phyloP scores from a whole-genome alignment of 2,888 invertebrate genomes.

The Drosophila aldrichi region DNA sequence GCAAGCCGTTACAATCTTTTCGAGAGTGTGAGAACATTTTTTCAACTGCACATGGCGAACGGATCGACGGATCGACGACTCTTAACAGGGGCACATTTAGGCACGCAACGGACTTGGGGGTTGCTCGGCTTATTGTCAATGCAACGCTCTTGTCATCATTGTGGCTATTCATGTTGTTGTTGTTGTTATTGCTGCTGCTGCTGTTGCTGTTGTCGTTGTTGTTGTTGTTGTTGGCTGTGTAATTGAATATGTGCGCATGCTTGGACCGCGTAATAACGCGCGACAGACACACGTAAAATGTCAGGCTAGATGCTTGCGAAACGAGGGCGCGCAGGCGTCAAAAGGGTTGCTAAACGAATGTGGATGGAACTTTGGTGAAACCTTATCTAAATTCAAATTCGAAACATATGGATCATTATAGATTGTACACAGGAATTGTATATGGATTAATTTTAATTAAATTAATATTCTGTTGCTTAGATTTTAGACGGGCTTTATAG shows the following conservation, averaged over 20 bases:
- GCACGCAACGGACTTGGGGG: constrained; percentile 71
- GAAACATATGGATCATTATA: neutral
- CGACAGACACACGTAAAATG: constrained; percentile 65
- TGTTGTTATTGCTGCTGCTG: constrained; percentile 14
- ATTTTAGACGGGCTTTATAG: neutral
- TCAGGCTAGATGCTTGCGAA: neutral
- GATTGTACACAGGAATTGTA: neutral
- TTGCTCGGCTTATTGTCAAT: constrained; percentile 73
- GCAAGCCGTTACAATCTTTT: constrained; percentile 76
- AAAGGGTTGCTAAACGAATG: constrained; percentile 4
- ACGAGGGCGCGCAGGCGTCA: constrained; percentile 42
- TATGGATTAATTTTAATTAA: neutral
- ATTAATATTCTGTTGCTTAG: neutral
- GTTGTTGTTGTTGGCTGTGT: constrained; percentile 39
- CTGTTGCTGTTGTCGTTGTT: constrained; percentile 13
- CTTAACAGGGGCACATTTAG: constrained; percentile 64
- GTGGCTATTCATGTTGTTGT: constrained; percentile 19
- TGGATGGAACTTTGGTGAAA: too few relatives aligned
- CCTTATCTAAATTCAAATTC: neutral
- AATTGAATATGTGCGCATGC: constrained; percentile 78
- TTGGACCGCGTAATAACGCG: constrained; percentile 64
- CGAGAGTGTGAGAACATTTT: constrained; percentile 84
- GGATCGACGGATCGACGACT: constrained; percentile 35
- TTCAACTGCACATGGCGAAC: constrained; percentile 82
- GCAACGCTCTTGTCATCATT: constrained; percentile 50